phyloP scores from a whole-genome alignment of 2,797 vertebrate species.

The Sorex maritimensis region DNA sequence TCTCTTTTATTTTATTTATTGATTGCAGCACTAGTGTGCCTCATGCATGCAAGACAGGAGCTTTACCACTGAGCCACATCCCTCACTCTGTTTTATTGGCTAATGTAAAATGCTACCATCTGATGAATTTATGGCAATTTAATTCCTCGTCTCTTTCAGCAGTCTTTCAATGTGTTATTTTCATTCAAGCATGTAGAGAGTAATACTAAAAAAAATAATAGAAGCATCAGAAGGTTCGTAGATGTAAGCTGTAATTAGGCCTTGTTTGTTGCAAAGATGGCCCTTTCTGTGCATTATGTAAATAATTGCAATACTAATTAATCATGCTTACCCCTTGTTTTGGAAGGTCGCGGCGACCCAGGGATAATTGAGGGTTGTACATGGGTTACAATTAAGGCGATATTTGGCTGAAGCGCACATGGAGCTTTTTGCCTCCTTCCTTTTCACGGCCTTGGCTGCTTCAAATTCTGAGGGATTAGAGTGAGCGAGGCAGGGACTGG shows the following conservation, averaged over 20 bases:
- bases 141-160: conserved; percentile 23
- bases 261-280: conserved; percentile 56
- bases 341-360: background rate
- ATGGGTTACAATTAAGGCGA: conserved; percentile 1
- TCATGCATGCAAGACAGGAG: too few relatives aligned
- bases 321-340: conserved; percentile 58
- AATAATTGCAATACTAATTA: conserved; percentile 61
- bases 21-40: too few relatives aligned
- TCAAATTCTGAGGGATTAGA: conserved; percentile 27
- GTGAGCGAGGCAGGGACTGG: background rate
- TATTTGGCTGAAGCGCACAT: conserved; percentile 21
- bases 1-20: too few relatives aligned
- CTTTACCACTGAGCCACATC: too few relatives aligned
- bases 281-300: conserved; percentile 34
- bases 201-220: conserved; percentile 59
- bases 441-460: conserved; percentile 55
- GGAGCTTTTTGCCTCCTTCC: conserved; percentile 45
- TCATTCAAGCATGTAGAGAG: conserved; percentile 25
- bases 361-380: conserved; percentile 44
- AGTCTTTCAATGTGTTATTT: conserved; percentile 61
- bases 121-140: background rate
- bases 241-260: conserved; percentile 58
- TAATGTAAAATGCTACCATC: conserved; percentile 42
- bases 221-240: conserved; percentile 40
- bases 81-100: conserved; percentile 12